Conservation (phyloP, 2,888 invertebrate genomes). For the Leptinotarsa peninsularis region DNA sequence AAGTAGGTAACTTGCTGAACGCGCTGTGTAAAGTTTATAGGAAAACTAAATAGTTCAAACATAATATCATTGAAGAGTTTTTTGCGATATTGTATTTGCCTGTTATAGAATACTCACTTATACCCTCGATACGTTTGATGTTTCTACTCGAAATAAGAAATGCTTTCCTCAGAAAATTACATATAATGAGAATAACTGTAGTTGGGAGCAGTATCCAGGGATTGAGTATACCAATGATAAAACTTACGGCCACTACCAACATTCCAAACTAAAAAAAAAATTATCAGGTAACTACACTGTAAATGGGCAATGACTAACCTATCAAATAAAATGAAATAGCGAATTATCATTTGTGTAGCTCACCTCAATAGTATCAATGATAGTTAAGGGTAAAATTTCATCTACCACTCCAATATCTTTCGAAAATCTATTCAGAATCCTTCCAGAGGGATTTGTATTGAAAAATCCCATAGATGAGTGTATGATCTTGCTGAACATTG, state of each 20-base stretch:
- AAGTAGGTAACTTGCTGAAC: not conserved
- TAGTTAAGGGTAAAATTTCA: constrained; percentile 65
- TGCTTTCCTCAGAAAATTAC: constrained; percentile 73
- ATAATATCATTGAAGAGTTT: no score
- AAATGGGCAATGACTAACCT: no score
- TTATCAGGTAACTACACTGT: not conserved
- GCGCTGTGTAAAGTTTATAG: not conserved
- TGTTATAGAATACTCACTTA: constrained; percentile 63
- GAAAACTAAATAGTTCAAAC: no score
- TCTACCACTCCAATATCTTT: constrained; percentile 74
- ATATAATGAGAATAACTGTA: constrained; percentile 72
- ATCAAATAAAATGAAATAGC: no score
- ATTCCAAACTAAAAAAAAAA: constrained; percentile 46
- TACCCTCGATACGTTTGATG: constrained; percentile 73
- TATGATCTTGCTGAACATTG: constrained; percentile 68
- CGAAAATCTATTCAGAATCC: constrained; percentile 76
- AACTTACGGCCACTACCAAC: constrained; percentile 59
- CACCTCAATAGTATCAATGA: constrained; percentile 65
- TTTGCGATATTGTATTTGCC: no score
- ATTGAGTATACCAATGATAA: constrained; percentile 78
- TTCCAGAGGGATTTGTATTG: constrained; percentile 73
- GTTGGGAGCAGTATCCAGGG: constrained; percentile 76
- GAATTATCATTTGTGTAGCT: not conserved
- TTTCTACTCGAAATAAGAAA: constrained; percentile 81
- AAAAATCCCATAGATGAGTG: constrained; percentile 75